A percentile compares a stretch with the other conserved stretches of the same genome.
Conservation (phyloP, 2,113 vertebrate genomes). For the Austrofundulus limnaeus region DNA sequence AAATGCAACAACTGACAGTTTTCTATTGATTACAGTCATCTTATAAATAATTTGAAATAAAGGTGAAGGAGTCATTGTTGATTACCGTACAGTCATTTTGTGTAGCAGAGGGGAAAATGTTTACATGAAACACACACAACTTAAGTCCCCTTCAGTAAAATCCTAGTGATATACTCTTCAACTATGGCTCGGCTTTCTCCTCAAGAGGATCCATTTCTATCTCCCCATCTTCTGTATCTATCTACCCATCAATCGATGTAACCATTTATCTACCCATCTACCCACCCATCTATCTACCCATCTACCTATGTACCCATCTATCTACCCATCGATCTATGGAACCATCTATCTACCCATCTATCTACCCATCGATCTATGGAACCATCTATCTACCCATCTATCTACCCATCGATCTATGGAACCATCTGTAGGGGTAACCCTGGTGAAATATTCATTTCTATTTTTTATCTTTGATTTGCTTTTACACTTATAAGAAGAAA, state of each 20-base stretch:
- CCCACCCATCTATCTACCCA: background rate
- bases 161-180: slow-evolving; percentile 44
- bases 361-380: too few species aligned
- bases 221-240: slow-evolving; percentile 46
- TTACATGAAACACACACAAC: slow-evolving; percentile 41
- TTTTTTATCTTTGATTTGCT: too few species aligned
- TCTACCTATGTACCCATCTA: slow-evolving; percentile 14
- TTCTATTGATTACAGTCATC: slow-evolving; percentile 15
- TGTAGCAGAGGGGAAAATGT: slow-evolving; percentile 28
- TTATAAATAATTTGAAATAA: slow-evolving; percentile 28
- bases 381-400: too few species aligned
- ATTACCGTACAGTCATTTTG: slow-evolving; percentile 39
- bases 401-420: too few species aligned
- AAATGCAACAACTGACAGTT: background rate
- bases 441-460: too few species aligned
- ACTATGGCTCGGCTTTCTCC: slow-evolving; percentile 41
- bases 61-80: slow-evolving; percentile 25
- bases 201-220: slow-evolving; percentile 55
- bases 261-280: too few species aligned
- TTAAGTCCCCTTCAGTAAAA: slow-evolving; percentile 26
- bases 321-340: slow-evolving; percentile 46
- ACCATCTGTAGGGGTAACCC: too few species aligned
- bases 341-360: background rate
- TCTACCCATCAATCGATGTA: background rate
- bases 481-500: too few species aligned